Base-by-base conservation (phyloP, 1,140 invertebrate species). In the Neodiprion virginianus region DNA sequence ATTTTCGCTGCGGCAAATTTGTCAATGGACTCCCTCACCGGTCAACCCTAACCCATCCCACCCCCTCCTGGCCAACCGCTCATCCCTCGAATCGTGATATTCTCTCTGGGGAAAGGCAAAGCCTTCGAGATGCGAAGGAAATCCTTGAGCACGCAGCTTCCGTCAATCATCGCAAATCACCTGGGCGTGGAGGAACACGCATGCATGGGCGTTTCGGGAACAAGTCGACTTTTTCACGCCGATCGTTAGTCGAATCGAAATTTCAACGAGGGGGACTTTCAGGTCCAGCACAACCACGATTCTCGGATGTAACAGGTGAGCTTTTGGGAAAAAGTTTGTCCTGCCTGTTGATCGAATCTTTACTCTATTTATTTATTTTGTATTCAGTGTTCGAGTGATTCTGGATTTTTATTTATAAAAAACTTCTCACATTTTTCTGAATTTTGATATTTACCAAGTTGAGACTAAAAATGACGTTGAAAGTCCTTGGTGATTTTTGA, bases 1-100 rank as follows among this genome's bases (percentile, higher is more conserved):
- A 61, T 61, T 61, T 61, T 61, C n/a, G 8, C n/a, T 61, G 74
- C 75, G 72, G 80, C 77, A 81, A 82, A 81, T 82, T 82, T 79
- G 77, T 82, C 79, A 80, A 77, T 80, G 77, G 80, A 76, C 74
- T 77, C 74, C 75, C 69, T 10, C 49, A 21, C 72, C 71, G 72
- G 69, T 68, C 74, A 67, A 71, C 72, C 47, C 70, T 69, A n/a
- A 50, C 48, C 73, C 73, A 75, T 77, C 78, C 75, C 72, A 74
- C 28, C 72, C 61, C 66, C 69, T 50, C 76, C 67, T 72, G 69
- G 74, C 69, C 69, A 72, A 79, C 79, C 79, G 65, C 78, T 80
- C 79, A 80, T 80, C 48, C 75, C 73, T 21, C 12, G 48, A 65
- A 72, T 74, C 73, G 69, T 40, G 28, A 40, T 40, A 40, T 40